Base-by-base conservation (phyloP, 1,140 invertebrate species). In the Caenorhabditis tropicalis region DNA sequence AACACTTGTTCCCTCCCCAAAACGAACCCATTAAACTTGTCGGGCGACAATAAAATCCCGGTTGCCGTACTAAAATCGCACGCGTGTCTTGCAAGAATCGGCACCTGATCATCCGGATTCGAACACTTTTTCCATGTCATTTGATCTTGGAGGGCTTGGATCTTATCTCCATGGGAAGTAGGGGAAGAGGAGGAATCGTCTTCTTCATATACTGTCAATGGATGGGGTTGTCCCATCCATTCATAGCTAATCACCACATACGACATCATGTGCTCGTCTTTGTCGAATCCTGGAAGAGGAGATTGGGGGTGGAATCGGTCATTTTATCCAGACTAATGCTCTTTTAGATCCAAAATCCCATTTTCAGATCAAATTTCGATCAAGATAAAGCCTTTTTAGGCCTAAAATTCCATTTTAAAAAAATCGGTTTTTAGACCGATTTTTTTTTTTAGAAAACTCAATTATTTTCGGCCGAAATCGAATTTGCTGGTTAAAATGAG, bases 161-260 rank as follows among this genome's bases (percentile, higher is more conserved):
- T 60, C 39, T 36, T 48, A 70, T 60, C 19, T 82, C 60, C 9
- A 15, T 49, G n/a, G n/a, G n/a, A n/a, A n/a, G n/a, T n/a, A n/a
- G n/a, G n/a, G n/a, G n/a, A n/a, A n/a, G n/a, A n/a, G n/a, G n/a
- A n/a, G n/a, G n/a, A n/a, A n/a, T n/a, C n/a, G 2, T 43, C 12
- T 33, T 39, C 60, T 19, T 43, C 82, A 24, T 70, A 46, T 31
- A 82, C 82, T 0, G 81, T 43, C 36, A 82, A 21, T 36, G 82
- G 46, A 49, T 82, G 82, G 5, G 82, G 82, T 39, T 70, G 56
- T 31, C 82, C 82, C 36, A 48, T 36, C 82, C 82, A 82, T 74
- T 65, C 82, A 60, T 82, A 82, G n/a, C 56, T 31, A 46, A 82
- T 82, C 19, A 82, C 43, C 6, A 60, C 60, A 19, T 53, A 49